phyloP scores from a whole-genome alignment of 2,113 vertebrate species.

The Nannospalax galili region DNA sequence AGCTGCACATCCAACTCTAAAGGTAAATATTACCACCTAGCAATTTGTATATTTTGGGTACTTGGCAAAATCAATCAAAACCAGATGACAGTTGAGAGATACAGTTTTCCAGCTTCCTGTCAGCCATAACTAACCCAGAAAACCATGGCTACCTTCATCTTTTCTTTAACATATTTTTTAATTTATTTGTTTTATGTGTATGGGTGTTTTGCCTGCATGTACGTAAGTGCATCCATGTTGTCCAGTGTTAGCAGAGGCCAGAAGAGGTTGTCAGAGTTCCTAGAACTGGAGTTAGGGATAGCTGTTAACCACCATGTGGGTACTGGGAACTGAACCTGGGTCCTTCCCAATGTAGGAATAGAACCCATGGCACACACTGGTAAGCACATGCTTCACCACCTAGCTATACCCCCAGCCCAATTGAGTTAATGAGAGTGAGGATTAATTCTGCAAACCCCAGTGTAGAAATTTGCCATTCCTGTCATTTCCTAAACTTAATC shows the following conservation, averaged over 20 bases:
- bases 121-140: background rate
- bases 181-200: background rate
- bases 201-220: too few species aligned
- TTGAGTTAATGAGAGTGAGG: background rate
- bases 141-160: background rate
- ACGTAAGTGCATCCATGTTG: too few species aligned
- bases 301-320: too few species aligned
- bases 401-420: background rate
- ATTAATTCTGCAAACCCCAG: slow-evolving; percentile 21
- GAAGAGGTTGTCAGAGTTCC: too few species aligned
- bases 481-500: background rate
- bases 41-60: background rate
- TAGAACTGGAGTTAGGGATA: too few species aligned
- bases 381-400: background rate
- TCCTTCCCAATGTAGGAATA: background rate
- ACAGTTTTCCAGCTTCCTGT: background rate
- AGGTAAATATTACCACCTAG: slow-evolving; percentile 3
- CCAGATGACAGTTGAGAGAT: background rate
- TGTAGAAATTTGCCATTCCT: background rate
- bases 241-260: too few species aligned
- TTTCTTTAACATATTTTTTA: background rate
- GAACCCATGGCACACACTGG: background rate
- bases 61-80: slow-evolving; percentile 28
- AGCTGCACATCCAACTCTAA: background rate
- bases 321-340: too few species aligned